Conservation (phyloP, 2,888 invertebrate species). For the Phaonia tiefii region DNA sequence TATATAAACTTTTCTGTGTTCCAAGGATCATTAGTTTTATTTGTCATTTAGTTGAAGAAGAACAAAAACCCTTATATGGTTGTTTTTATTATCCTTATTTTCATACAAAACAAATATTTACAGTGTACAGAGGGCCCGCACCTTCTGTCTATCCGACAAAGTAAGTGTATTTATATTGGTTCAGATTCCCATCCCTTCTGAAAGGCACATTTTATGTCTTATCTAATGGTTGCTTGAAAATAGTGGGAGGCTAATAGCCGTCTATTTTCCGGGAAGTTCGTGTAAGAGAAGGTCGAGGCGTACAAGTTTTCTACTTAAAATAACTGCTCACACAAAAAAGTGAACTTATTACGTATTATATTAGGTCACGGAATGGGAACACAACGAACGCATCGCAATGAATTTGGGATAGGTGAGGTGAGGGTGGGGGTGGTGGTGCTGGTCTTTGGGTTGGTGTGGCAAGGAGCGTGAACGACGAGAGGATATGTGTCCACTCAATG, state of each 20-base stretch:
- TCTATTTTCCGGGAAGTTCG: too few relatives aligned
- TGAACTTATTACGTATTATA: conserved; percentile 51
- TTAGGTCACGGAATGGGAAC: conserved; percentile 44
- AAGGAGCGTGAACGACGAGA: not conserved
- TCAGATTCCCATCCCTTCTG: not conserved
- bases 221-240: conserved; percentile 12
- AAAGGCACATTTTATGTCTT: conserved; percentile 2
- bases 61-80: not conserved
- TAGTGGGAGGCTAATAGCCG: too few relatives aligned
- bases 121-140: too few relatives aligned
- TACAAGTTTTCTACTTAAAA: not conserved
- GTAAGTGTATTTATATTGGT: not conserved
- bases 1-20: not conserved
- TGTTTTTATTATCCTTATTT: too few relatives aligned
- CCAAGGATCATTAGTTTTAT: conserved; percentile 44
- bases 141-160: too few relatives aligned
- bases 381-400: not conserved
- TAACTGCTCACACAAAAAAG: conserved; percentile 32
- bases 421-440: not conserved
- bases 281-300: not conserved
- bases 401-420: too few relatives aligned
- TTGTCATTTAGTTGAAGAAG: not conserved
- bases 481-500: not conserved
- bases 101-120: too few relatives aligned
- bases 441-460: not conserved